Percentiles rank a stretch among this genome's conserved stretches.
Conservation (phyloP, 2,797 vertebrate genomes). For the Myoxocephalus aenaeus region DNA sequence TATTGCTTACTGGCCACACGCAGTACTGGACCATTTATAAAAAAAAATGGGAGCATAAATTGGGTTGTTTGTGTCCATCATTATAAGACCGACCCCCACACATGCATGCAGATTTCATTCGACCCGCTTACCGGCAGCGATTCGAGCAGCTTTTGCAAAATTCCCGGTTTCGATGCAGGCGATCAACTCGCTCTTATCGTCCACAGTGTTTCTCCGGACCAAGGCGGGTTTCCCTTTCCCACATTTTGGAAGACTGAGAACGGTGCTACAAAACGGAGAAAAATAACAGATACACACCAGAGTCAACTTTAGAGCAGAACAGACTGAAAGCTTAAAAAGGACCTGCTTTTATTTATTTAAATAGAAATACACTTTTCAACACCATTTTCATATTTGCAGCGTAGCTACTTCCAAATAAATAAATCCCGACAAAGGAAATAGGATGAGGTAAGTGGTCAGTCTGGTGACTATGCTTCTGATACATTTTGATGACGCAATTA, state of each 20-base stretch:
- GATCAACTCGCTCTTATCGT: conserved; percentile 95
- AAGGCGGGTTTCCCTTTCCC: conserved; percentile 96
- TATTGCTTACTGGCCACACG: not conserved
- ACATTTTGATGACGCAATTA: not conserved
- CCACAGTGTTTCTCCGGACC: conserved; percentile 94
- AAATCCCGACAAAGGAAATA: no score
- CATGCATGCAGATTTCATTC: not conserved
- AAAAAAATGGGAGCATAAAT: not conserved
- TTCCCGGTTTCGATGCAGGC: conserved; percentile 98
- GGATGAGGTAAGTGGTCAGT: no score
- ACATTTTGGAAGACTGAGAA: conserved; percentile 91
- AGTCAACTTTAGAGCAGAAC: not conserved
- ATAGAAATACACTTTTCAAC: no score
- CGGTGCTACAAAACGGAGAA: conserved; percentile 57
- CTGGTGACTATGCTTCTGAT: not conserved
- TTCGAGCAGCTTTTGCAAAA: conserved; percentile 96
- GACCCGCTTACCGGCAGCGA: conserved; percentile 90
- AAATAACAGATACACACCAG: not conserved
- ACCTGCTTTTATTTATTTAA: not conserved
- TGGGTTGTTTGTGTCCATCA: not conserved
- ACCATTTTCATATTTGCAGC: no score
- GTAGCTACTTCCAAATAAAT: no score
- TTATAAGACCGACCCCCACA: no score
- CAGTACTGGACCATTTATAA: not conserved
- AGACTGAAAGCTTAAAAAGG: not conserved